A percentile compares a stretch with the other conserved stretches of the same genome.
Conservation (phyloP, 2,113 vertebrate genomes). For the Platichthys stellatus region DNA sequence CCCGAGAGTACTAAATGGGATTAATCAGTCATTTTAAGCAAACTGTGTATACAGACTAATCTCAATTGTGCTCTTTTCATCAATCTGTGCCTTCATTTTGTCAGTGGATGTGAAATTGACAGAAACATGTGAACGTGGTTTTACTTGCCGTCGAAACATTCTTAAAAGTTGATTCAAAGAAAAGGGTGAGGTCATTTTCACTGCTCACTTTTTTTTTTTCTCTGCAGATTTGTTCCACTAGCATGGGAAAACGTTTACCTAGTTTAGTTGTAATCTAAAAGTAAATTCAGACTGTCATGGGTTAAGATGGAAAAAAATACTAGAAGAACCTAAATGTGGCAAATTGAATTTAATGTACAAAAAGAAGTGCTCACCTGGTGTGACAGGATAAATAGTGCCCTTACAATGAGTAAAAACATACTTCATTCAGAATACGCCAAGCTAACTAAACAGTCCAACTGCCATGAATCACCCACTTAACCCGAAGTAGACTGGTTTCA, state of each 20-base stretch:
- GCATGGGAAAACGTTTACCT: not conserved
- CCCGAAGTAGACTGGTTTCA: not conserved
- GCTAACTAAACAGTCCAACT: slow-evolving; percentile 1
- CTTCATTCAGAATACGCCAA: not conserved
- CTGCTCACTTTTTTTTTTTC: slow-evolving; percentile 11
- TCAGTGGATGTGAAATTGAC: slow-evolving; percentile 45
- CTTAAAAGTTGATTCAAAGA: slow-evolving; percentile 21
- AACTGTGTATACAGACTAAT: slow-evolving; percentile 51
- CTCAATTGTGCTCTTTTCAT: slow-evolving; percentile 68
- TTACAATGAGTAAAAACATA: slow-evolving; percentile 28
- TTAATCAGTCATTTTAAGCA: slow-evolving; percentile 3
- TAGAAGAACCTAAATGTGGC: slow-evolving; percentile 8
- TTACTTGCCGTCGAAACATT: slow-evolving; percentile 13
- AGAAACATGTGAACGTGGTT: slow-evolving; percentile 17
- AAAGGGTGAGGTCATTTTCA: slow-evolving; percentile 11
- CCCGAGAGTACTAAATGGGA: not conserved
- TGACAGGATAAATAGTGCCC: slow-evolving; percentile 13
- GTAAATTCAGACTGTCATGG: not conserved
- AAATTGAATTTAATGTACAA: not conserved
- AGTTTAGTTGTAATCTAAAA: slow-evolving; percentile 16
- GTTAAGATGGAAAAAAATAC: not conserved
- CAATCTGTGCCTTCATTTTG: slow-evolving; percentile 79
- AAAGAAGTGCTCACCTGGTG: slow-evolving; percentile 1
- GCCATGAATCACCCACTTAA: slow-evolving; percentile 24
- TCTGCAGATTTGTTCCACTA: not conserved